Evolutionary conservation across 37 sponge, comb jelly and placozoan species (phyloP), one percentile per base, ranked within the genome.

Genomic region (Axinella damicornis): DNA sequence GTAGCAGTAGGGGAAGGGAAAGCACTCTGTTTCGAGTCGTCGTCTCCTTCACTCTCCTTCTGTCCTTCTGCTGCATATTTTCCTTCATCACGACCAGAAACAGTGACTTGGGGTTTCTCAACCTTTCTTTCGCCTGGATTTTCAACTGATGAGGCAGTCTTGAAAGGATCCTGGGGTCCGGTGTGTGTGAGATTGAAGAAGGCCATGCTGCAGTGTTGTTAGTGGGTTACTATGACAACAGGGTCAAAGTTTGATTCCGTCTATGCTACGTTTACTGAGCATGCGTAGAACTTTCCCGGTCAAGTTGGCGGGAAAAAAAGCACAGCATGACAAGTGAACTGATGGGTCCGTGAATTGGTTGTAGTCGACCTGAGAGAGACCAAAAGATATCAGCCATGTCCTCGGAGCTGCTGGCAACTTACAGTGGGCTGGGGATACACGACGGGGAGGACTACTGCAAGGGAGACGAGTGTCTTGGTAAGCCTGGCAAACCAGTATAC

Each of bases 161-260:
- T 90, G 80, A 96, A 84, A 18, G 89, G 88, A 62, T 97, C 78
- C 66, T 90, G 93, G 21, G 84, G 86, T 5, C 99, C 99, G 41
- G 93, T 62, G 39, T 93, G 93, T 0, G 97, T 97, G 17, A 99
- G 73, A 69, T 99, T 99, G 92, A 97, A 99, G 92, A 99, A 99
- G 36, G 98, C 83, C 98, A 98, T 98, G 5, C 17, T 79, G 46
- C 46, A 46, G 9, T 46, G 46, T 65, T 34, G 20, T 32, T 33
- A 33, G 31, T 35, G 33, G 1, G 81, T 81, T 46, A 31, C 81
- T 22, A 81, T 81, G 20, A 38, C 69, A 81, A 68, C 57, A 19
- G 53, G 33, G 21, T 16, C n/a, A 20, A 46, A 46, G 46, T 46
- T 46, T 9, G n/a, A 46, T 46, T 12, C 46, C 9, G 9, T 4